phyloP scores from a whole-genome alignment of 1,140 invertebrate species.

The Acromyrmex charruanus region DNA sequence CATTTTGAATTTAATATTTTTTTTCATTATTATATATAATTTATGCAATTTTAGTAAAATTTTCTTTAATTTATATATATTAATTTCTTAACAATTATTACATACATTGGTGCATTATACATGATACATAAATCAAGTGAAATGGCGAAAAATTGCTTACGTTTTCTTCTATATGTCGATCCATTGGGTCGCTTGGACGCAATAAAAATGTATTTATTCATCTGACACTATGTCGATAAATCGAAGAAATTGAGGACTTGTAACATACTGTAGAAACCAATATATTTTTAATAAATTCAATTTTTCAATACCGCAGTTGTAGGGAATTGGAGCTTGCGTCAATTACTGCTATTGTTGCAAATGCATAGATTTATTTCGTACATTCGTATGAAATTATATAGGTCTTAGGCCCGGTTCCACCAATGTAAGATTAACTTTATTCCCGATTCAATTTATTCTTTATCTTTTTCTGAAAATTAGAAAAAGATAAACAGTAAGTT shows the following conservation, averaged over 20 bases:
- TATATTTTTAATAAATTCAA: conserved; percentile 5
- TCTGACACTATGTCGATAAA: conserved; percentile 30
- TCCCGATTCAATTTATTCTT: too few species aligned
- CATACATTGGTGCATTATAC: background rate
- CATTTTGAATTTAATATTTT: background rate
- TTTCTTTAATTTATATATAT: background rate
- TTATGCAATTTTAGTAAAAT: background rate
- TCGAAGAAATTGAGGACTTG: conserved; percentile 5
- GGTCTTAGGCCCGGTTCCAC: too few species aligned
- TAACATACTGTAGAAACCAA: background rate
- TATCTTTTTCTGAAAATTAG: too few species aligned
- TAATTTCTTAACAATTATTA: conserved; percentile 28
- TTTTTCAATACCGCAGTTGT: background rate
- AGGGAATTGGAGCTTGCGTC: background rate
- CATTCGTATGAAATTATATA: background rate
- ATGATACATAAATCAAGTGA: conserved; percentile 53
- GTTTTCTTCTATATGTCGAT: conserved; percentile 17
- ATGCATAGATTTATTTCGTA: conserved; percentile 10
- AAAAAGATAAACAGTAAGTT: too few species aligned
- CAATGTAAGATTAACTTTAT: too few species aligned
- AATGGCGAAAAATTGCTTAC: conserved; percentile 61
- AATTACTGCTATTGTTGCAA: background rate
- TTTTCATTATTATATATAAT: background rate
- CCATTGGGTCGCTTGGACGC: background rate
- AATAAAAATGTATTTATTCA: conserved; percentile 19